phyloP scores from a whole-genome alignment of 2,113 vertebrate genomes.

The Machaerirhynchus nigripectus region DNA sequence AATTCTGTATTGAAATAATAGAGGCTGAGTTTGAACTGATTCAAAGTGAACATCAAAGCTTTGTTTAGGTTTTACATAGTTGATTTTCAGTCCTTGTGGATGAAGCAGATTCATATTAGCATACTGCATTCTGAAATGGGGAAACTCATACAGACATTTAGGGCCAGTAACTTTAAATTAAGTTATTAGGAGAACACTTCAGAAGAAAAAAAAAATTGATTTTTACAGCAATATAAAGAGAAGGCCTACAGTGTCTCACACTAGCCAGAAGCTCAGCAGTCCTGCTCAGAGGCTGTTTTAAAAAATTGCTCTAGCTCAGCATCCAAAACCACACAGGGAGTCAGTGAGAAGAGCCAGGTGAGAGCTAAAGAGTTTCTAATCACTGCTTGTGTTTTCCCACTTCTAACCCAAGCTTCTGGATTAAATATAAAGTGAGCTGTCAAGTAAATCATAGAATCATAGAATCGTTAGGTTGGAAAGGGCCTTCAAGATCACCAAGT shows the following conservation, averaged over 20 bases:
- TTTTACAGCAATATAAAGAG: not conserved
- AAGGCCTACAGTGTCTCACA: not conserved
- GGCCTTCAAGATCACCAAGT: not conserved
- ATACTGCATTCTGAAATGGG: not conserved
- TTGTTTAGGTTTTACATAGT: not conserved
- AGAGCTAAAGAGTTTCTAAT: constrained; percentile 35
- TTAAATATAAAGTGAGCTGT: constrained; percentile 59
- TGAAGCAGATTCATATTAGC: not conserved
- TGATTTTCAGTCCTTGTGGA: not conserved
- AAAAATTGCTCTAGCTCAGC: not conserved
- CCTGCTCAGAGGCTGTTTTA: not conserved
- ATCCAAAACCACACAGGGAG: constrained; percentile 19
- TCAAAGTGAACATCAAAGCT: not conserved
- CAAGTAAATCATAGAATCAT: constrained; percentile 32
- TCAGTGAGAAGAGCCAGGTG: constrained; percentile 31
- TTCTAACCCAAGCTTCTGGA: constrained; percentile 39
- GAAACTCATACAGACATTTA: not conserved
- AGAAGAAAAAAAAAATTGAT: not conserved
- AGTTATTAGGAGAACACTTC: not conserved
- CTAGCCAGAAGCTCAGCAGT: not conserved
- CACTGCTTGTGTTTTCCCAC: constrained; percentile 17
- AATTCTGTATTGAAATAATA: not conserved
- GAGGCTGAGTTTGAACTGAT: not conserved
- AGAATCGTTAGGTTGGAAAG: not conserved
- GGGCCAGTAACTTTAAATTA: not conserved